These are phyloP conservation scores for Xyliphius kryptos DNA, from an alignment of 2,113 vertebrate genomes.

Conservation along the genomic window DNA sequence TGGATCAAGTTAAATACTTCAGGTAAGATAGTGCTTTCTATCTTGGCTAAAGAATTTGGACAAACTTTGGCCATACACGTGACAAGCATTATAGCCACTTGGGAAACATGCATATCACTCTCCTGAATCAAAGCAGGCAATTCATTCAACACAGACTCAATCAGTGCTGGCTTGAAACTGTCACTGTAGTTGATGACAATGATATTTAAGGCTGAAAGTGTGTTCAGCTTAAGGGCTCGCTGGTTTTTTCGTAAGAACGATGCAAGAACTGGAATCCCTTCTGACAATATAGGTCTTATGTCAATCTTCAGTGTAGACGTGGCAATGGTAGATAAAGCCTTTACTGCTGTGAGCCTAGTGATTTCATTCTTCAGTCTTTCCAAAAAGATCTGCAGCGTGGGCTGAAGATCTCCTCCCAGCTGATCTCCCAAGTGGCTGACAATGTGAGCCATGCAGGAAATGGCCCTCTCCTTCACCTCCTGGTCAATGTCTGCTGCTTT, in stretches of 20 bases:
- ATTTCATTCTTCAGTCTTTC: constrained; percentile 89
- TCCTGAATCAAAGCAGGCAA: constrained; percentile 78
- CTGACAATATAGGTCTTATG: constrained; percentile 71
- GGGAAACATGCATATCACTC: constrained; percentile 87
- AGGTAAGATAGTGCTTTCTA: constrained; percentile 64
- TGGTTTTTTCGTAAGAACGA: constrained; percentile 90
- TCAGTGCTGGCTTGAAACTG: constrained; percentile 66
- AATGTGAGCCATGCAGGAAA: constrained; percentile 85
- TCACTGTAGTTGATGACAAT: constrained; percentile 76
- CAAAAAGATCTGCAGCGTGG: constrained; percentile 77
- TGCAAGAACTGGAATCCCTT: constrained; percentile 75
- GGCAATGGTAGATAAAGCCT: constrained; percentile 73
- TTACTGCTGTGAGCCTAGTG: constrained; percentile 80
- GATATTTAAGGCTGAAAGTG: constrained; percentile 71
- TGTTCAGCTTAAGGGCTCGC: constrained; percentile 75
- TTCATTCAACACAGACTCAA: constrained; percentile 72
- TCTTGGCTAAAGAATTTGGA: constrained; percentile 72
- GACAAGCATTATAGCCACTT: constrained; percentile 76
- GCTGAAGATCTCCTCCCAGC: constrained; percentile 70
- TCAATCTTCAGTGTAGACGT: constrained; percentile 74
- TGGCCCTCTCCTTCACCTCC: constrained; percentile 89
- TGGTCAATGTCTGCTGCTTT: constrained; percentile 90
- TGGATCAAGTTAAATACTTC: constrained; percentile 75
- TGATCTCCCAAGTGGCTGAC: constrained; percentile 78
- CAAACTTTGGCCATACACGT: constrained; percentile 71